Conservation (phyloP, 2,888 invertebrate genomes). For the Drosophila mimetica region DNA sequence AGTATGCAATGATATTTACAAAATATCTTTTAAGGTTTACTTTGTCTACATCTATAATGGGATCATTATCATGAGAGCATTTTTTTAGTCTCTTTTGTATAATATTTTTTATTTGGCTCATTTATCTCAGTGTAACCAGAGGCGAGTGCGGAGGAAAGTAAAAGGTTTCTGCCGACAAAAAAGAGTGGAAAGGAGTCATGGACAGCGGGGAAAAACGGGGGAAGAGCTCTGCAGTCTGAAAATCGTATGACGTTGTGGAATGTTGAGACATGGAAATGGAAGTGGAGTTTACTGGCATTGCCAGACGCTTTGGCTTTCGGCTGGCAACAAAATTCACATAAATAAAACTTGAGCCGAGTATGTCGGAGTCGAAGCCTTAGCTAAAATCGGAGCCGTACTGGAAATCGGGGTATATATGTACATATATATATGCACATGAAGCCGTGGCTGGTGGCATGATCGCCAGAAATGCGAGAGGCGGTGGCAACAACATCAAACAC, state of each 20-base stretch:
- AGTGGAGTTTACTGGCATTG: slow-evolving; percentile 41
- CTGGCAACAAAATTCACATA: slow-evolving; percentile 35
- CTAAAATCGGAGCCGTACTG: slow-evolving; percentile 21
- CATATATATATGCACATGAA: slow-evolving; percentile 2
- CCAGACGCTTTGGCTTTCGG: slow-evolving; percentile 45
- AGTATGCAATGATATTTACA: not conserved
- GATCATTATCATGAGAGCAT: no score
- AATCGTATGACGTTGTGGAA: slow-evolving; percentile 41
- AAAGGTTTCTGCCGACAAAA: slow-evolving; percentile 29
- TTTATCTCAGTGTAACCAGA: not conserved
- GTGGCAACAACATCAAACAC: slow-evolving; percentile 24
- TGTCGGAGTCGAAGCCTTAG: slow-evolving; percentile 10
- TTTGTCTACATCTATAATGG: no score
- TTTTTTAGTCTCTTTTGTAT: not conserved
- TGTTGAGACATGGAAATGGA: slow-evolving; percentile 38
- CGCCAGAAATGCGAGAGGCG: slow-evolving; percentile 53
- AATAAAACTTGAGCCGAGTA: slow-evolving; percentile 35
- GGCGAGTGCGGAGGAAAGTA: slow-evolving; percentile 38
- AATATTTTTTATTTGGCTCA: not conserved
- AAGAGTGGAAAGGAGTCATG: slow-evolving; percentile 6
- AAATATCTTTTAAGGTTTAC: no score
- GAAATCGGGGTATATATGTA: slow-evolving; percentile 13
- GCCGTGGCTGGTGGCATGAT: slow-evolving; percentile 53
- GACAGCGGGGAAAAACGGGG: not conserved
- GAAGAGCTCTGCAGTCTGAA: slow-evolving; percentile 19